Base-by-base conservation (phyloP, 2,797 vertebrate species). In the Acestrorhynchus altus region DNA sequence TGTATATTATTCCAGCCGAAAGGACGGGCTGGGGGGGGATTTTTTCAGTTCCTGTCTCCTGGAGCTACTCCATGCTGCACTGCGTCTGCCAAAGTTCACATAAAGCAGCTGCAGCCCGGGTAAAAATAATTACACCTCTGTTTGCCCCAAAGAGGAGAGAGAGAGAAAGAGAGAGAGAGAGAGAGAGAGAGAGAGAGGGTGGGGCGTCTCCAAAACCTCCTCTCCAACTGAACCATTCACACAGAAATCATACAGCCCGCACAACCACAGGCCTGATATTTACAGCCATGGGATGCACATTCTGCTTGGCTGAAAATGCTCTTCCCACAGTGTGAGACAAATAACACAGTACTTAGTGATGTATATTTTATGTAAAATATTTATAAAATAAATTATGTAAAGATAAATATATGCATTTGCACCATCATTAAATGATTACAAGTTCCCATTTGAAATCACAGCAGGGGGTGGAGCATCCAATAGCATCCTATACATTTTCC, bases 11-110 rank as follows among this genome's bases (percentile, higher is more conserved):
- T 86, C 85, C 85, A 83, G 74, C 59, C 57, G 40, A 64, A 72
- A 59, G 49, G 40, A 78, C 57, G 73, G 28, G 39, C 2, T 44
- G 42, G 54, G 64, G 52, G 67, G 67, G 66, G 59, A 74, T 76
- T 83, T 82, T 81, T 81, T 82, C 72, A 70, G 83, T 82, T 75
- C 80, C 67, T 82, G 83, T 85, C 82, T 85, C 69, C 81, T 82
- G 80, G 83, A 70, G 13, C 35, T 26, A 64, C 59, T 76, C 70
- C 73, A 67, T 22, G 49, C 74, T 42, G 72, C 67, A 66, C 63
- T 61, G 72, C 75, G 69, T 52, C 71, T 72, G 81, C 85, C 83
- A 86, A 84, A 76, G 72, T 73, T 84, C 64, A 74, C 73, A 83
- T 80, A 70, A 83, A 81, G 60, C 83, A 85, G 83, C 85, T 85